A percentile compares a stretch with the other conserved stretches of the same genome.
Evolutionary conservation across 30 jellyfish, hydroid and myxozoan species (phyloP).

Genomic region (Aurelia coerulea): DNA sequence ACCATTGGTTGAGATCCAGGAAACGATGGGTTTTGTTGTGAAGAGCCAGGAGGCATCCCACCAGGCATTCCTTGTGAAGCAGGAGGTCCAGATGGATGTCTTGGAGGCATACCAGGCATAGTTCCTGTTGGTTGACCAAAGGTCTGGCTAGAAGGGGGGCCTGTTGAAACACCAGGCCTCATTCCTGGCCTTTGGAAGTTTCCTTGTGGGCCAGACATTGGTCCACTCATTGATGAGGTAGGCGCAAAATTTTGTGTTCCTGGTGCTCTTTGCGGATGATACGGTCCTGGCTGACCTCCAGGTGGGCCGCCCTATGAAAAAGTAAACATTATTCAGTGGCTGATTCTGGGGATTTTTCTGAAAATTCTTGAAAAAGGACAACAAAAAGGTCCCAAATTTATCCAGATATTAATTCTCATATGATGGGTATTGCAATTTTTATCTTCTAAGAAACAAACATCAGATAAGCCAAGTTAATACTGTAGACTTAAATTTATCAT

Average conservation of each 20-base stretch:
- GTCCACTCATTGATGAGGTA: conserved; percentile 17
- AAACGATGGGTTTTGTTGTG: conserved; percentile 20
- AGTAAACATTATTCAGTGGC: background rate
- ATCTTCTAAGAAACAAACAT: too few species aligned
- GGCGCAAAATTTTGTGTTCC: conserved; percentile 27
- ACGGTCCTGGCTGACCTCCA: conserved; percentile 31
- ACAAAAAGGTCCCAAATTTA: too few species aligned
- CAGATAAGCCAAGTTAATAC: too few species aligned
- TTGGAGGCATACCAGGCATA: conserved; percentile 13
- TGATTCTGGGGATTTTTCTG: too few species aligned
- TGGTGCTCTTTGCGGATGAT: conserved; percentile 21
- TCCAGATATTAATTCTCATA: too few species aligned
- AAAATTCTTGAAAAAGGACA: too few species aligned
- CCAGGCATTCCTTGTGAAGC: conserved; percentile 20
- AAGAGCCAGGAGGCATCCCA: conserved; percentile 22
- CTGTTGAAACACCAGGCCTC: conserved; percentile 21
- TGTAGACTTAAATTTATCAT: too few species aligned
- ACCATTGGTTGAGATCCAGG: conserved; percentile 33
- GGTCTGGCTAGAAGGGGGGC: conserved; percentile 8
- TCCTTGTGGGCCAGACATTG: conserved; percentile 34
- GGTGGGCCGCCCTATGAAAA: conserved; percentile 19
- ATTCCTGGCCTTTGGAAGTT: conserved; percentile 32
- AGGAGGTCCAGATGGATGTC: conserved; percentile 59
- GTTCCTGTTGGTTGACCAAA: conserved; percentile 27
- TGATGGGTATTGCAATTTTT: too few species aligned